phyloP scores from a whole-genome alignment of 1,140 invertebrate species.

The Harpegnathos saltator region DNA sequence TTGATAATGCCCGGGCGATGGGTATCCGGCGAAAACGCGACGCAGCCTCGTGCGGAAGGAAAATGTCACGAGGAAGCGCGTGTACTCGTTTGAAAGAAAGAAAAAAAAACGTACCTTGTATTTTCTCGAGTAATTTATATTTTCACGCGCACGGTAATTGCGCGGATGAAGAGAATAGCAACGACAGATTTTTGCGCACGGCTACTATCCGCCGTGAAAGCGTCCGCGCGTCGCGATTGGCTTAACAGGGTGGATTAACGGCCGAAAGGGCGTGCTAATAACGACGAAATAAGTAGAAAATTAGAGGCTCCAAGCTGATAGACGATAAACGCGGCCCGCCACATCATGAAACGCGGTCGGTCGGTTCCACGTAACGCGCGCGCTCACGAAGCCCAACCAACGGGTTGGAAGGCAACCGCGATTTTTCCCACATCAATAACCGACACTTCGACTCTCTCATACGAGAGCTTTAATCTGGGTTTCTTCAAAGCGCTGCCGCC shows the following conservation, averaged over 20 bases:
- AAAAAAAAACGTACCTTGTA: too few species aligned
- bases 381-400: constrained; percentile 7
- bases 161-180: too few species aligned
- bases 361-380: constrained; percentile 20
- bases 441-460: constrained; percentile 31
- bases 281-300: constrained; percentile 16
- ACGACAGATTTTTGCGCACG: too few species aligned
- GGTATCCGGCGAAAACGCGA: constrained; percentile 3
- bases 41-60: not conserved
- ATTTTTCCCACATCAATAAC: constrained; percentile 59
- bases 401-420: not conserved
- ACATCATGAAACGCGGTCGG: constrained; percentile 1
- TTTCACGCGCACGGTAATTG: too few species aligned
- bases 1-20: constrained; percentile 34
- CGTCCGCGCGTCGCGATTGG: not conserved
- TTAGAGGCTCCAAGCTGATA: constrained; percentile 18
- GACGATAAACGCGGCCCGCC: constrained; percentile 31
- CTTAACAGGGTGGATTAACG: not conserved
- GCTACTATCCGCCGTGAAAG: too few species aligned
- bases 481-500: constrained; percentile 39
- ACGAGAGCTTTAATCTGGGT: constrained; percentile 43
- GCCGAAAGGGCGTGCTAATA: constrained; percentile 15
- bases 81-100: too few species aligned
- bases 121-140: too few species aligned
- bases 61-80: too few species aligned